These are phyloP conservation scores for Furnarius figulus DNA, from an alignment of 2,113 vertebrate genomes.

Conservation along the genomic window DNA sequence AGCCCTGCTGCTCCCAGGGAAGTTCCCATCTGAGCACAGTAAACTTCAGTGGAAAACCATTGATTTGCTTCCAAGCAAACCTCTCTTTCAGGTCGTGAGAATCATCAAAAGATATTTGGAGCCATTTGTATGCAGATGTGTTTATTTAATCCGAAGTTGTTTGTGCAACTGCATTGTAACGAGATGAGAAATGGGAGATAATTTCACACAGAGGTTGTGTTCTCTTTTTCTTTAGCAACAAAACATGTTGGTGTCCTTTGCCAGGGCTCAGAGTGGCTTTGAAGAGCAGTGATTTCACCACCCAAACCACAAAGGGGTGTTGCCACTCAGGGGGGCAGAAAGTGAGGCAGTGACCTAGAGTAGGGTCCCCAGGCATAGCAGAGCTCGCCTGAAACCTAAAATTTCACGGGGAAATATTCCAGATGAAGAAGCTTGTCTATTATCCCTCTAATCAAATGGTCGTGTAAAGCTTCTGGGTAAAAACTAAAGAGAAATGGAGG, in stretches of 20 bases:
- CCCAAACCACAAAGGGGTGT: not conserved
- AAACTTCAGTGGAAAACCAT: conserved; percentile 14
- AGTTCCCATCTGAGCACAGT: conserved; percentile 13
- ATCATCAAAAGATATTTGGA: not conserved
- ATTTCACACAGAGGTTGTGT: not conserved
- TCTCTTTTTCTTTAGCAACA: not conserved
- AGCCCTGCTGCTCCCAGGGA: conserved; percentile 1
- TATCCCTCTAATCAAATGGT: conserved; percentile 1
- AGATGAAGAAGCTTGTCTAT: not conserved
- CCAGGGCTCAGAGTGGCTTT: not conserved
- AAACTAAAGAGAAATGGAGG: not conserved
- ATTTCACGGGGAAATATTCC: not conserved
- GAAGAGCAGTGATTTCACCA: not conserved
- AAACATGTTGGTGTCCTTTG: not conserved
- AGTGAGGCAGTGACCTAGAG: not conserved
- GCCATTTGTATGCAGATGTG: conserved; percentile 35
- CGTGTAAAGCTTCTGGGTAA: not conserved
- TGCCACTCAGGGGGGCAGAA: not conserved
- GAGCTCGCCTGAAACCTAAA: not conserved
- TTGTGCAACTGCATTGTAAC: not conserved
- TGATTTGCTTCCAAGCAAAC: not conserved
- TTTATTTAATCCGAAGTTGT: conserved; percentile 33
- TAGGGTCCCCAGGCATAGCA: not conserved
- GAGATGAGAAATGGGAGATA: not conserved
- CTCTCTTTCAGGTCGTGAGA: not conserved